These are phyloP conservation scores for Ricordea florida DNA, from an alignment of 92 coral and sea anemone species.

Conservation along the genomic window DNA sequence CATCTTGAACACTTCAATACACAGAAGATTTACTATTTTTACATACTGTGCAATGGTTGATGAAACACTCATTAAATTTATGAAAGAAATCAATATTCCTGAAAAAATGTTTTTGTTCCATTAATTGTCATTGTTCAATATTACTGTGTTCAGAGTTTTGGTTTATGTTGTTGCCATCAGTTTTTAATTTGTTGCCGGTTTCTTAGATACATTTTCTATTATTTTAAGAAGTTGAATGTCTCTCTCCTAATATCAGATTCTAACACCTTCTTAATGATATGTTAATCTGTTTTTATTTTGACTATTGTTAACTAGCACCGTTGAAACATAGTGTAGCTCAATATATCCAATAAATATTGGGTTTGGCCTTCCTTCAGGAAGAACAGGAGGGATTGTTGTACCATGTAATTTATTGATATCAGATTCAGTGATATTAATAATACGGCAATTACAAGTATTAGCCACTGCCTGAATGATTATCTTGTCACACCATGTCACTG, in stretches of 20 bases:
- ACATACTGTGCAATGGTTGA: conserved; percentile 47
- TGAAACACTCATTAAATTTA: conserved; percentile 45
- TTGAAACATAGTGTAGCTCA: conserved; percentile 1
- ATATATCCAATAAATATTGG: conserved; percentile 17
- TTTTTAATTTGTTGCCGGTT: too few relatives aligned
- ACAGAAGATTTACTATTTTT: too few relatives aligned
- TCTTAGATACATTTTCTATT: too few relatives aligned
- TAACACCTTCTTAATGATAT: too few relatives aligned
- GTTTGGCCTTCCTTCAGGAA: neutral
- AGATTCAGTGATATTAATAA: conserved; percentile 14
- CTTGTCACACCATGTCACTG: conserved; percentile 59
- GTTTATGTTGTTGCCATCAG: too few relatives aligned
- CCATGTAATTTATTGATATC: conserved; percentile 11
- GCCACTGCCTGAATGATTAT: conserved; percentile 56
- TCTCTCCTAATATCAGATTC: too few relatives aligned
- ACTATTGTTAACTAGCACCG: neutral
- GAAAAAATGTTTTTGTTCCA: conserved; percentile 23
- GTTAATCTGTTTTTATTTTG: too few relatives aligned
- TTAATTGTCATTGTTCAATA: too few relatives aligned
- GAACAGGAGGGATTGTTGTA: conserved; percentile 20
- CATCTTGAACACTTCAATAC: too few relatives aligned
- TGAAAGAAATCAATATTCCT: conserved; percentile 28
- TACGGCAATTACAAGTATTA: conserved; percentile 32
- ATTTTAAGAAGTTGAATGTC: too few relatives aligned
- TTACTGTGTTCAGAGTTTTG: too few relatives aligned